Base-by-base conservation (phyloP, 1,140 invertebrate species). In the Drosophila sp. region DNA sequence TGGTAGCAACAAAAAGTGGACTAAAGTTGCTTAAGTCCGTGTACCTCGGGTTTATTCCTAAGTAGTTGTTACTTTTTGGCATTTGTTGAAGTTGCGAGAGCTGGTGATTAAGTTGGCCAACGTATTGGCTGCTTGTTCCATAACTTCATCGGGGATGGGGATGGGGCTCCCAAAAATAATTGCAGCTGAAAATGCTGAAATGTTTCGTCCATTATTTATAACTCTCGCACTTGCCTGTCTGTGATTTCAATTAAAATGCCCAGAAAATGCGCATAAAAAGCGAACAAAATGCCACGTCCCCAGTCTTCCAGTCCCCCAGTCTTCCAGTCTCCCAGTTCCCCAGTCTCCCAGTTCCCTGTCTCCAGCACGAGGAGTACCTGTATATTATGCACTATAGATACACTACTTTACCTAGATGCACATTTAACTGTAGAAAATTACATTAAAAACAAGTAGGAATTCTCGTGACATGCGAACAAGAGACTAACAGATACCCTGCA, bases 161-260 rank as follows among this genome's bases (percentile, higher is more conserved):
- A 5, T 14, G 27, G 8, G 58, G 21, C 27, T 8, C 34, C 50
- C 27, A 34, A 65, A 75, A 76, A 87, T 87, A 86, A 86, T 86
- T 86, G 75, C 82, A 81, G 67, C 40, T 66, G 64, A 61, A 48
- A 53, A 72, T 38, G 16, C 57, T 64, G 57, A 48, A 53, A 72
- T 38, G 16, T 61, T 64, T 50, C 40, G 40, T 51, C 50, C 36
- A 51, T 78, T 78, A 87, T 81, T 86, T 75, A 76, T 86, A 74
- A 67, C 82, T 51, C 65, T 61, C 40, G 34, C 58, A 58, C 51
- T 50, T 34, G 11, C 14, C 58, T 54, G 64, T 63, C 76, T 89
- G 82, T 89, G 82, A 89, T 87, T 87, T 89, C 82, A 87, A 89
- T 87, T 87, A 87, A 89, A 86, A 82, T 45, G 83, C 40, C 45